Evolutionary conservation across 2,888 invertebrate genomes (phyloP).

Genomic region (Drosophila leonis): DNA sequence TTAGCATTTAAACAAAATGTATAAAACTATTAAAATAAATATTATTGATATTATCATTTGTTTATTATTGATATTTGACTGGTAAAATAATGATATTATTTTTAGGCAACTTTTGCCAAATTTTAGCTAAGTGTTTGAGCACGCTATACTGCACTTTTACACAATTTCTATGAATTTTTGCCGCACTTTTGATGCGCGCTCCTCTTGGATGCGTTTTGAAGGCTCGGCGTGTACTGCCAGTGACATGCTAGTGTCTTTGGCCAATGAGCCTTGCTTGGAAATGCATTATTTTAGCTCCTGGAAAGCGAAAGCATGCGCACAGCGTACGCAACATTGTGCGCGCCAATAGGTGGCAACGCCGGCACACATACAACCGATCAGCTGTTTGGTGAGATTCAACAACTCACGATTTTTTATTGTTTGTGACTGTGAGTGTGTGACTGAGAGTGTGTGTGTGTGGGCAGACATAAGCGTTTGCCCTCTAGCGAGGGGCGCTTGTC

Average conservation of each 20-base stretch:
- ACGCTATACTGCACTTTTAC: constrained; percentile 5
- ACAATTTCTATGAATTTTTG: constrained; percentile 22
- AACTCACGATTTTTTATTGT: constrained; percentile 34
- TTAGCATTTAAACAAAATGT: constrained; percentile 46
- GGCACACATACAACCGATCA: constrained; percentile 31
- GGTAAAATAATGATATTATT: neutral
- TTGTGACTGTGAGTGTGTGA: constrained; percentile 9
- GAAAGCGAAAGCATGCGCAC: constrained; percentile 66
- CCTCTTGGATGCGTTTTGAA: constrained; percentile 60
- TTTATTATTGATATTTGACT: neutral
- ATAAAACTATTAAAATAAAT: constrained; percentile 9
- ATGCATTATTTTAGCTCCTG: constrained; percentile 45
- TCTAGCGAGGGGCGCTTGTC: constrained; percentile 52
- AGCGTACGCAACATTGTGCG: constrained; percentile 26
- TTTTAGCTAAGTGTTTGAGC: constrained; percentile 3
- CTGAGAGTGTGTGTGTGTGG: constrained; percentile 2
- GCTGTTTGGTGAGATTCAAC: constrained; percentile 58
- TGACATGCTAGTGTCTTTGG: constrained; percentile 27
- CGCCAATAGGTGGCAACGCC: constrained; percentile 66
- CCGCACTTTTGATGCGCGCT: constrained; percentile 41
- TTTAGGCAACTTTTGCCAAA: constrained; percentile 5
- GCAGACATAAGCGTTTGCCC: constrained; percentile 45
- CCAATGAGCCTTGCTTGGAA: constrained; percentile 57
- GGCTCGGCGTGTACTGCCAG: constrained; percentile 74
- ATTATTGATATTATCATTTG: constrained; percentile 5